These are phyloP conservation scores for Mimumesa dahlbomi DNA, from an alignment of 2,888 invertebrate species.

Conservation along the genomic window DNA sequence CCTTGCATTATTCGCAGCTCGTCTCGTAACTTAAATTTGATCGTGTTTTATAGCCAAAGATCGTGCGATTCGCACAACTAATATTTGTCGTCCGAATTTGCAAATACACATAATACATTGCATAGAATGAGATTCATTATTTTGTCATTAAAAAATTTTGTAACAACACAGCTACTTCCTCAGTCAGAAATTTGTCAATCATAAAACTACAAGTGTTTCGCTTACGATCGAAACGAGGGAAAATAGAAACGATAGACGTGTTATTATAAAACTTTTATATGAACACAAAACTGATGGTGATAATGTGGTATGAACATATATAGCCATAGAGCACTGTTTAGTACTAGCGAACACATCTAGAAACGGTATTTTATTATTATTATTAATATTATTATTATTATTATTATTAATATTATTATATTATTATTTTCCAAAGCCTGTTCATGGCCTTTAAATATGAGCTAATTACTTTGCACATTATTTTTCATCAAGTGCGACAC, in stretches of 20 bases:
- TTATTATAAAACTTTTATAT: slow-evolving; percentile 28
- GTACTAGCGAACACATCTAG: slow-evolving; percentile 26
- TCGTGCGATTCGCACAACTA: too few species aligned
- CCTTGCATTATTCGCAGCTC: too few species aligned
- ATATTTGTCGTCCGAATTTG: too few species aligned
- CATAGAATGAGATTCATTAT: too few species aligned
- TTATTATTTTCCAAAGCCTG: slow-evolving; percentile 40
- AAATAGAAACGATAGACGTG: slow-evolving; percentile 20
- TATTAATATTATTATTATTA: background rate
- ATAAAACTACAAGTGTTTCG: slow-evolving; percentile 12
- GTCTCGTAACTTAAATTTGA: too few species aligned
- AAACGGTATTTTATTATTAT: slow-evolving; percentile 16
- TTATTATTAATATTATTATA: slow-evolving; percentile 1
- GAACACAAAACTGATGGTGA: slow-evolving; percentile 43
- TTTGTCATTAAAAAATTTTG: too few species aligned
- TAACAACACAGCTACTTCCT: slow-evolving; percentile 13
- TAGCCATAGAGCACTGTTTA: slow-evolving; percentile 46
- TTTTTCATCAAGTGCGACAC: slow-evolving; percentile 38
- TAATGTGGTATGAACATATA: slow-evolving; percentile 35
- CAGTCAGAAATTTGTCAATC: too few species aligned
- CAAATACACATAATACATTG: too few species aligned
- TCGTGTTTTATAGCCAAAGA: too few species aligned
- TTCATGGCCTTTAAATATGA: slow-evolving; percentile 33
- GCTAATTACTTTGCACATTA: slow-evolving; percentile 36
- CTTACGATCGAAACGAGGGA: slow-evolving; percentile 11